Evolutionary conservation across 2,888 invertebrate species (phyloP).

Genomic region (Lycocerus yunnanus): DNA sequence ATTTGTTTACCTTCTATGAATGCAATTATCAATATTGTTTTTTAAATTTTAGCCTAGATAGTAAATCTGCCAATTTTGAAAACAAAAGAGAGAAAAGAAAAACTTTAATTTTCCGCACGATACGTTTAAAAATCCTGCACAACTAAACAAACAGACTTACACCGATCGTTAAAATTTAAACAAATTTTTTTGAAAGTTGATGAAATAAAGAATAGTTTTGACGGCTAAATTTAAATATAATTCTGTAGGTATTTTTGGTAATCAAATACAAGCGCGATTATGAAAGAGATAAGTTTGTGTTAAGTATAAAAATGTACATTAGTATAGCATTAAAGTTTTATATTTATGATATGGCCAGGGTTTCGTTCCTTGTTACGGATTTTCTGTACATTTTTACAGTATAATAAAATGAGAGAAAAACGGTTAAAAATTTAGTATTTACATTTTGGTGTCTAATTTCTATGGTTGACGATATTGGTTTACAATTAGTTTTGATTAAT

Average conservation of each 20-base stretch:
- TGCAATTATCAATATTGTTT: too few relatives aligned
- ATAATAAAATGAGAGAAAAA: neutral
- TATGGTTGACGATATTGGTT: conserved; percentile 8
- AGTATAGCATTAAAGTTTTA: neutral
- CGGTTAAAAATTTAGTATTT: neutral
- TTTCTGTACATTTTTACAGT: neutral
- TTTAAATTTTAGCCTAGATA: too few relatives aligned
- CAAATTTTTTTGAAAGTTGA: neutral
- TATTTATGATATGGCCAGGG: neutral
- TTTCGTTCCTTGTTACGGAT: neutral
- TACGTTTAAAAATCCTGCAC: neutral
- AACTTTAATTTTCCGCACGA: neutral
- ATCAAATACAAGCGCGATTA: neutral
- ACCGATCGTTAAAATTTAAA: neutral
- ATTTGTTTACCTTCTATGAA: too few relatives aligned
- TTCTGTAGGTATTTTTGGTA: neutral
- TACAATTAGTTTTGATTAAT: conserved; percentile 33
- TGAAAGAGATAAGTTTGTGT: neutral
- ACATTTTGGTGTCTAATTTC: conserved; percentile 1
- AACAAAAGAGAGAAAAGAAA: neutral
- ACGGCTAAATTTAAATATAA: neutral
- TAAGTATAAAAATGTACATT: neutral
- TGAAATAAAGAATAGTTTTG: neutral
- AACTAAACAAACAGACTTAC: neutral
- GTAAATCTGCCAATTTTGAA: neutral